Percentiles rank a stretch among this genome's conserved stretches.
Evolutionary conservation across 2,113 vertebrate species (phyloP).

Genomic region (Muntiacus reevesi): DNA sequence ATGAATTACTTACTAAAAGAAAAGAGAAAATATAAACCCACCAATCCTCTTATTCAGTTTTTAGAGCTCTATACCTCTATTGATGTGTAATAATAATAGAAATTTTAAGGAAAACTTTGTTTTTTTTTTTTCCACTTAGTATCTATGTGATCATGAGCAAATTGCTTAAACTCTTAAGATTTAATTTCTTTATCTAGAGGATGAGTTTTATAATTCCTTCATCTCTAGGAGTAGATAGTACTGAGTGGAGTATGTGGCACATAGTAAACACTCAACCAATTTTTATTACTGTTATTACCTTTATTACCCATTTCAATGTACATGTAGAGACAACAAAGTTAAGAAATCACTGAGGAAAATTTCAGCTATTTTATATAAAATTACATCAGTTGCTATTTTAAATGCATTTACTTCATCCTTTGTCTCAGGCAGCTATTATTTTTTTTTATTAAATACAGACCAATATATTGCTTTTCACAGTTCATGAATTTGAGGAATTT

Average conservation of each 20-base stretch:
- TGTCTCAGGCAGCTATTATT: neutral
- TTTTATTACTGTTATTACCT: neutral
- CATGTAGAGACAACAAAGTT: neutral
- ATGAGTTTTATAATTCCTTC: neutral
- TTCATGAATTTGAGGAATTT: neutral
- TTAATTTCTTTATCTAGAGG: neutral
- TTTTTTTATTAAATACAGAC: neutral
- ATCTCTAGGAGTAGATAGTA: neutral
- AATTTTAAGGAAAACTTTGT: neutral
- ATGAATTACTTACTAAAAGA: neutral
- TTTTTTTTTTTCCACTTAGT: neutral
- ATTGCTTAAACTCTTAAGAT: neutral
- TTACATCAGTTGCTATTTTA: neutral
- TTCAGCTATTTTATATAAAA: neutral
- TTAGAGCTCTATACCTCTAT: neutral
- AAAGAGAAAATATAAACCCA: neutral
- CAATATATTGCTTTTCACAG: neutral
- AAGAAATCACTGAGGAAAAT: neutral
- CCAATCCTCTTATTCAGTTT: neutral
- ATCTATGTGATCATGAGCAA: neutral
- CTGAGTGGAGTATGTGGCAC: neutral
- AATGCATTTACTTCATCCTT: neutral
- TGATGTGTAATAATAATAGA: neutral
- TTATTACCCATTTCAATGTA: neutral
- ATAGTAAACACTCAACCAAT: neutral